These are phyloP conservation scores for Gasteruption jaculator DNA, from an alignment of 2,888 invertebrate species.

Conservation along the genomic window DNA sequence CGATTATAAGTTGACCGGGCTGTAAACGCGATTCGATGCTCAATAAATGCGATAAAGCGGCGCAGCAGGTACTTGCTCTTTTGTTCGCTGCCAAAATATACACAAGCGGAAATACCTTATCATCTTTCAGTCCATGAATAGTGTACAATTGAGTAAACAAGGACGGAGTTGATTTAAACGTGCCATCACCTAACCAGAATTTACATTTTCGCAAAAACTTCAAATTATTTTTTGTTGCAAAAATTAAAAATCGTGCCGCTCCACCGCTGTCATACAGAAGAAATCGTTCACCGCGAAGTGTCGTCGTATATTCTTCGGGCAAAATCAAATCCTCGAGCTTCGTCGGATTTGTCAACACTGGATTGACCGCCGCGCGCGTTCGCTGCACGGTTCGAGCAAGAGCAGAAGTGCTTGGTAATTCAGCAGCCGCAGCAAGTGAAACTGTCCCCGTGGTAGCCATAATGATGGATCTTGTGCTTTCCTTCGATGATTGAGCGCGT, in stretches of 20 bases:
- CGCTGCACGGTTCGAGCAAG: background rate
- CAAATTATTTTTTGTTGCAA: background rate
- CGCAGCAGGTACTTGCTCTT: too few species aligned
- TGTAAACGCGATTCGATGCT: conserved; percentile 1
- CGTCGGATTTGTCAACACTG: background rate
- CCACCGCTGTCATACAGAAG: background rate
- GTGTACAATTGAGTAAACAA: conserved; percentile 25
- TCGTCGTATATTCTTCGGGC: background rate
- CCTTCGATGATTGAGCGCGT: too few species aligned
- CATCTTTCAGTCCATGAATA: conserved; percentile 21
- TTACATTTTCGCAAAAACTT: background rate
- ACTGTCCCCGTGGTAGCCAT: too few species aligned
- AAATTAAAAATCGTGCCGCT: background rate
- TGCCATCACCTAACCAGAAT: conserved; percentile 24
- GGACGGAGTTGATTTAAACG: conserved; percentile 23
- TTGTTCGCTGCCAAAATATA: background rate
- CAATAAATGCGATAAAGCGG: too few species aligned
- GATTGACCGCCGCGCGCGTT: background rate
- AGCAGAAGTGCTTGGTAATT: conserved; percentile 1
- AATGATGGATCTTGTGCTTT: too few species aligned
- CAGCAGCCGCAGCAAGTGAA: too few species aligned
- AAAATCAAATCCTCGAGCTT: background rate
- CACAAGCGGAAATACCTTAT: conserved; percentile 10
- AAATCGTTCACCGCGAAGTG: background rate
- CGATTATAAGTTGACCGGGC: conserved; percentile 5